A percentile compares a stretch with the other conserved stretches of the same genome.
Conservation (phyloP, 2,797 vertebrate species). For the Coccyzus lansbergi region DNA sequence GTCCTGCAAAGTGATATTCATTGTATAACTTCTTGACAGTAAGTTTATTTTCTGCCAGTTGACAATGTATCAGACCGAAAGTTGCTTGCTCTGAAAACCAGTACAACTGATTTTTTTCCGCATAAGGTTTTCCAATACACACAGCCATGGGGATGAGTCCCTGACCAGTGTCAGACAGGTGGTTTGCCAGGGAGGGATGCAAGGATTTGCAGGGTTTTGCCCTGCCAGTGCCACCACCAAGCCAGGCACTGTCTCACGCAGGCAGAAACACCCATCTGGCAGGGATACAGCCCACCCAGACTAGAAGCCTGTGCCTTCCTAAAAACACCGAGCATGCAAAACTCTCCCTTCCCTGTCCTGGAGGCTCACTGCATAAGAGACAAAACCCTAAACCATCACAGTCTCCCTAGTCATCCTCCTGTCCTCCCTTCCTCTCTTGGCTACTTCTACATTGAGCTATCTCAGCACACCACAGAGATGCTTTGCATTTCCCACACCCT, state of each 20-base stretch:
- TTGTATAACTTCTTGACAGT: not conserved
- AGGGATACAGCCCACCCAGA: not conserved
- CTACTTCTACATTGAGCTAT: not conserved
- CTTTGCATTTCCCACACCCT: not conserved
- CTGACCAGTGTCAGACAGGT: not conserved
- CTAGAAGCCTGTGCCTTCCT: not conserved
- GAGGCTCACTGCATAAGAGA: not conserved
- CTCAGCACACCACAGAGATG: not conserved
- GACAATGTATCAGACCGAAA: not conserved
- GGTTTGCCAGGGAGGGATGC: not conserved
- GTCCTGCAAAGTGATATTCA: not conserved
- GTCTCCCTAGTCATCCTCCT: too few species aligned
- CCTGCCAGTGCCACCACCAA: rapidly evolving
- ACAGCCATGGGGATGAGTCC: rapidly evolving
- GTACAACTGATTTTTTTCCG: not conserved
- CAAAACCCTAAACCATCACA: rapidly evolving
- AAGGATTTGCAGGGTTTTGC: not conserved
- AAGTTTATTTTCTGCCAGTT: not conserved
- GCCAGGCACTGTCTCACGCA: rapidly evolving
- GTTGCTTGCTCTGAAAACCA: not conserved
- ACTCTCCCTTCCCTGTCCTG: rapidly evolving
- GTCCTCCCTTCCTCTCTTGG: not conserved
- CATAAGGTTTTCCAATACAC: not conserved
- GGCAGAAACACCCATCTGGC: rapidly evolving
- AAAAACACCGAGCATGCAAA: rapidly evolving